Conservation (phyloP, 2,113 vertebrate species). For the Cyprinodon tularosa region DNA sequence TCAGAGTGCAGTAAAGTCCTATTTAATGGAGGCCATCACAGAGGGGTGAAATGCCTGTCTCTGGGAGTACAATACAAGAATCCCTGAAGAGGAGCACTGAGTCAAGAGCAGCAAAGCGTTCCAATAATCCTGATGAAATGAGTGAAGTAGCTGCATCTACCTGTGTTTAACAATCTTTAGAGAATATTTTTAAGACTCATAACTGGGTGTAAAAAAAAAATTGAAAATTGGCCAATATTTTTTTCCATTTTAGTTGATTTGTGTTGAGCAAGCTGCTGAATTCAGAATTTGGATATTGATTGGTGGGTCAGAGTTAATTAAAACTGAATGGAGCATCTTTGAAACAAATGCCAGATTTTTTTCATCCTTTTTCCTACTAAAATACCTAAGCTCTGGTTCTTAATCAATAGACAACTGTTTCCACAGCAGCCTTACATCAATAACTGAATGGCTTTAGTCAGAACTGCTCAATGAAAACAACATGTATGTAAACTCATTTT, state of each 20-base stretch:
- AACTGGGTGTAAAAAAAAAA: conserved; percentile 39
- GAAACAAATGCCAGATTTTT: conserved; percentile 14
- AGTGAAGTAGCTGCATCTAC: conserved; percentile 16
- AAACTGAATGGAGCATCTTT: conserved; percentile 50
- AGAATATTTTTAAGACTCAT: conserved; percentile 52
- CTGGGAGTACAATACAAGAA: conserved; percentile 25
- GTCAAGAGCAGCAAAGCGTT: conserved; percentile 38
- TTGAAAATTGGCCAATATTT: conserved; percentile 53
- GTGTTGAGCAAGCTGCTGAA: conserved; percentile 16
- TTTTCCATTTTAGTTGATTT: conserved; percentile 34
- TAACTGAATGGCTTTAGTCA: not conserved
- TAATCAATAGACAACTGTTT: not conserved
- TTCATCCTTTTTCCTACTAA: not conserved
- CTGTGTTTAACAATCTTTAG: conserved; percentile 18
- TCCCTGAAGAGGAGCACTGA: conserved; percentile 39
- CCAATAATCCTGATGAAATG: conserved; percentile 62
- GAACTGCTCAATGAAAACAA: not conserved
- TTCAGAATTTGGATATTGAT: conserved; percentile 46
- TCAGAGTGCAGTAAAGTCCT: conserved; percentile 52
- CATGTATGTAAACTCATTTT: not conserved
- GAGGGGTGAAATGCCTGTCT: conserved; percentile 45
- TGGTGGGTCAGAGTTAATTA: conserved; percentile 52
- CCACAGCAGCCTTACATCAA: not conserved
- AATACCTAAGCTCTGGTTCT: not conserved
- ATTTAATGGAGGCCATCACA: conserved; percentile 40